Base-by-base conservation (phyloP, 2,888 invertebrate species). In the Cataglyphis rosenhaueri region DNA sequence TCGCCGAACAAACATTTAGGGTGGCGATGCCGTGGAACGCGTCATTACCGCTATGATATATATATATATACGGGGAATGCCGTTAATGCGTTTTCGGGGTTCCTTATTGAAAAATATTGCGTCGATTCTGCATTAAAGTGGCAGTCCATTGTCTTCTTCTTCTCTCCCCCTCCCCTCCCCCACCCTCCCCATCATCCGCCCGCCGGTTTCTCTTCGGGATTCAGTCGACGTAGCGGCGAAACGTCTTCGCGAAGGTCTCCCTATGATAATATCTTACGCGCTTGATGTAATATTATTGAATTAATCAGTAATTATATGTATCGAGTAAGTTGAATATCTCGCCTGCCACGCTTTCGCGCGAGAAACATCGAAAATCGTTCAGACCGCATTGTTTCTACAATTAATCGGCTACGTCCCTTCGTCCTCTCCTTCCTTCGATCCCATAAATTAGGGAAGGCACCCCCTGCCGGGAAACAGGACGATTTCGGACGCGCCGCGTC, bases 1-100 rank as follows among this genome's bases (percentile, higher is more conserved):
- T 86, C 84, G 76, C 83, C 84, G 81, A 52, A 52, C 82, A 21
- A 25, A 52, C 81, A 82, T 71, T 87, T 85, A 59, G 86, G 86
- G 83, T 64, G 78, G 86, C 70, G 84, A 81, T 82, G 86, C 87
- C 84, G 87, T 84, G 76, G 84, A 90, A 82, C 90, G 92, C 89
- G 90, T 92, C 92, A 92, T 93, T 92, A 92, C 88, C 86, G 84
- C 81, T 74, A 84, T 92, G 92, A 93, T 93, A 89, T 92, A 93
- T 21, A 21, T 21, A 21, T 21, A 21, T 89, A 87, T 87, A 85
- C 87, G 87, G 86, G 85, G 88, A 88, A 89, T 87, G 89, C 89
- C 91, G 86, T 92, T 92, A 92, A 93, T 92, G 92, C 87, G 91
- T 90, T 89, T 76, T 89, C 78, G 85, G 84, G 89, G 86, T 84